Percentiles rank a stretch among this genome's conserved stretches.
Conservation (phyloP, 2,888 invertebrate species). For the Polietes domitor region DNA sequence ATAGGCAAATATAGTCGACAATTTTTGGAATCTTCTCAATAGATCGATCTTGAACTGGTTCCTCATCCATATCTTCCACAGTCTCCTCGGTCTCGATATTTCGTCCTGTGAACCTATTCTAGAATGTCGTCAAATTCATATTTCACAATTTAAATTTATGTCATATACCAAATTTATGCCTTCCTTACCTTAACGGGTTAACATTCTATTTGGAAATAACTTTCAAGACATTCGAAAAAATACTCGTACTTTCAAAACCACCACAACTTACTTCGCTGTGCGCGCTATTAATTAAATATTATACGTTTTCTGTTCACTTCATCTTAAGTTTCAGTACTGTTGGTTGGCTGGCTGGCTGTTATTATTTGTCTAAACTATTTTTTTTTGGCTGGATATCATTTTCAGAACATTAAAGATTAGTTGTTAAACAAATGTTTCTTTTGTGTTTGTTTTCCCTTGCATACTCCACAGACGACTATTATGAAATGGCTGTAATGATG, state of each 20-base stretch:
- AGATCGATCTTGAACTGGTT: no score
- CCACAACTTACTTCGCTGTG: not conserved
- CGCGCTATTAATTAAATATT: not conserved
- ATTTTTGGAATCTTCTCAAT: no score
- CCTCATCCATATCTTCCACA: no score
- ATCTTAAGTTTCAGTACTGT: not conserved
- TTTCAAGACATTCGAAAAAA: not conserved
- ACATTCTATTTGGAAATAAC: not conserved
- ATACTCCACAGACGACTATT: not conserved
- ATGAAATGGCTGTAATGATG: not conserved
- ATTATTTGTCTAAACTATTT: not conserved
- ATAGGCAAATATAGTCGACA: no score
- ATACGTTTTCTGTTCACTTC: not conserved
- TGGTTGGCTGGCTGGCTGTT: not conserved
- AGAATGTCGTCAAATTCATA: no score
- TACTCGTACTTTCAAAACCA: not conserved
- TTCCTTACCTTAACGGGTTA: not conserved
- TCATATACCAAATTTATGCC: no score
- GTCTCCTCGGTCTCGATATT: no score
- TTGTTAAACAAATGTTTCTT: slow-evolving; percentile 33
- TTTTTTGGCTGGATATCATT: not conserved
- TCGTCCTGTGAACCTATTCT: no score
- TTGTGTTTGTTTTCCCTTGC: not conserved
- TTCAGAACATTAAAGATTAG: slow-evolving; percentile 25
- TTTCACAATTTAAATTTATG: no score